These are phyloP conservation scores for Stenodema calcarata DNA, from an alignment of 2,888 invertebrate species.

Conservation along the genomic window DNA sequence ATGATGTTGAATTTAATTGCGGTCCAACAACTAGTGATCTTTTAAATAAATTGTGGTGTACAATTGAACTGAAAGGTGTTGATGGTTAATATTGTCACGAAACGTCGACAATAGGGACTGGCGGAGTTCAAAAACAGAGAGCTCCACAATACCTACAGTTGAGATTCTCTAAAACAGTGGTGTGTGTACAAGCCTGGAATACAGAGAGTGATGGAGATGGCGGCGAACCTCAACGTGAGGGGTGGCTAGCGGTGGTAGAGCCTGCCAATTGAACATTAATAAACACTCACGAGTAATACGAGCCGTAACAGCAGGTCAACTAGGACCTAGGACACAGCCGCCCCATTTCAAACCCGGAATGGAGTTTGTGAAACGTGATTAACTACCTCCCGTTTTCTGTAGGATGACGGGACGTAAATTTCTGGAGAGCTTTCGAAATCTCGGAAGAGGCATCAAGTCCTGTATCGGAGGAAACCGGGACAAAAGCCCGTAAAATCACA, in stretches of 20 bases:
- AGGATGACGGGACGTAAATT: background rate
- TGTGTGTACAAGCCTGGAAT: background rate
- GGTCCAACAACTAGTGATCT: too few relatives aligned
- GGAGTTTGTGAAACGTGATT: background rate
- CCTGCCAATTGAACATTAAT: background rate
- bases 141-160: too few relatives aligned
- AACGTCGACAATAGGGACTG: too few relatives aligned
- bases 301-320: background rate
- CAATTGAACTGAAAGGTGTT: too few relatives aligned
- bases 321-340: background rate
- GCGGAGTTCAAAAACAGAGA: too few relatives aligned
- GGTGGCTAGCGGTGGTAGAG: background rate
- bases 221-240: background rate
- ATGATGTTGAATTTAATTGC: too few relatives aligned
- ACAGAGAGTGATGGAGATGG: background rate
- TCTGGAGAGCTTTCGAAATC: background rate
- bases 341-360: background rate
- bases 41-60: too few relatives aligned
- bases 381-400: background rate
- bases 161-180: background rate
- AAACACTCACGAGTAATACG: background rate
- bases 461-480: background rate
- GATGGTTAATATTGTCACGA: too few relatives aligned
- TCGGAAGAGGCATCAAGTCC: background rate
- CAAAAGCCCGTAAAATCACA: background rate